Conservation (phyloP, 92 coral and sea anemone genomes). For the Epizoanthus scotinus region DNA sequence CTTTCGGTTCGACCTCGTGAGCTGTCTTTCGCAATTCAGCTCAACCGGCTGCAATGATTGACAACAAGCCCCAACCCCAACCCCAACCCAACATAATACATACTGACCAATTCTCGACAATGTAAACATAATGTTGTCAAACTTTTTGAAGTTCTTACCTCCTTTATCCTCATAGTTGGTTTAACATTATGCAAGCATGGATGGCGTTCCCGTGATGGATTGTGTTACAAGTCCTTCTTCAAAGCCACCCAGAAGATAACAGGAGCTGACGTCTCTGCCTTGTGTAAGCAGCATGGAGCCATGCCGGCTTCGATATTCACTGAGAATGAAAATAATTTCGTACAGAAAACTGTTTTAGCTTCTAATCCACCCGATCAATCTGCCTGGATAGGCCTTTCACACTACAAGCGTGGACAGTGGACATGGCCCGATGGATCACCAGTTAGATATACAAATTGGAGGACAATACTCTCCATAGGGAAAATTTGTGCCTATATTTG, state of each 20-base stretch:
- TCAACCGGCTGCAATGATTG: too few relatives aligned
- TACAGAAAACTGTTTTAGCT: neutral
- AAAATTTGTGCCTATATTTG: neutral
- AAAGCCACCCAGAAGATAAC: neutral
- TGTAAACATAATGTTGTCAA: too few relatives aligned
- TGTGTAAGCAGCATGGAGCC: neutral
- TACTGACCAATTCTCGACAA: too few relatives aligned
- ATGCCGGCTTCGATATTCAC: neutral
- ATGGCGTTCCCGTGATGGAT: neutral
- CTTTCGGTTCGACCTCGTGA: too few relatives aligned
- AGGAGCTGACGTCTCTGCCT: neutral
- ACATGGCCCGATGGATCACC: neutral
- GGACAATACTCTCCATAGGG: neutral
- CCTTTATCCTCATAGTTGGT: too few relatives aligned
- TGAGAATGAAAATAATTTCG: neutral
- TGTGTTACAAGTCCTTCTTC: neutral
- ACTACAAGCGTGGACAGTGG: neutral
- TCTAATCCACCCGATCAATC: neutral
- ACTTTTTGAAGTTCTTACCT: too few relatives aligned
- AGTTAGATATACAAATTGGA: neutral
- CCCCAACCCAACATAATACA: too few relatives aligned
- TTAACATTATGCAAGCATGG: neutral
- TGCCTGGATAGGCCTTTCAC: slow-evolving; percentile 15
- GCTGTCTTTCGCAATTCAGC: too few relatives aligned
- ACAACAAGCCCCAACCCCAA: too few relatives aligned